Evolutionary conservation across 2,797 vertebrate species (phyloP), one percentile per base, ranked within the genome.

Genomic region (Acestrorhynchus altus): DNA sequence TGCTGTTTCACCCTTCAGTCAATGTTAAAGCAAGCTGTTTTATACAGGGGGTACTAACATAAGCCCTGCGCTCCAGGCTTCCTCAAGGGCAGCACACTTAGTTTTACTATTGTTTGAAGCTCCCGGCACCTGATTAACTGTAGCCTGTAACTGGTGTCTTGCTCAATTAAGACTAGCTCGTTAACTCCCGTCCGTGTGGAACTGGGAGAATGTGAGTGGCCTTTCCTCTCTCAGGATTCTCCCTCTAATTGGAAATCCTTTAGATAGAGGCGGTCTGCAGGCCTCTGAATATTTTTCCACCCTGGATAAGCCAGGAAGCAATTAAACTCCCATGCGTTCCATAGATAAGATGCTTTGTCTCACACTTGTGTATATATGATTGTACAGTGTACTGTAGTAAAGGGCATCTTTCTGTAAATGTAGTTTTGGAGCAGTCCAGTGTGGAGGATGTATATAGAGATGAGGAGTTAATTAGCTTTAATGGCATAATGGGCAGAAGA

Each of bases 81-180:
- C 20, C 63, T 68, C 1, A 8, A 9, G 56, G 70, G 71, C 49
- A 31, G 16, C 28, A 4, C 40, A 4, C 40, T 42, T 40, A 63
- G 11, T 24, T 13, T 72, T 83, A 80, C 74, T 10, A 2, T 68
- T 57, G 76, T 69, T 74, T 74, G 40, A 84, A 82, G 81, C 82
- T 72, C 81, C 83, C 88, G 86, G 88, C 86, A 87, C 71, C 75
- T 87, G 89, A 91, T 92, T 89, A 89, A 74, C 65, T 13, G 44
- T 28, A 79, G 75, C 82, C 87, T 87, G 79, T 86, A 83, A 89
- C 74, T 76, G 76, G 70, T 26, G 52, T 70, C 70, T 88, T 87
- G 85, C 89, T 91, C 87, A 90, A 90, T 93, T 91, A 93, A 90
- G 85, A 74, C 82, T 85, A 84, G 87, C 83, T 91, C 87, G 90